A percentile compares a stretch with the other conserved stretches of the same genome.
Conservation (phyloP, 2,888 invertebrate species). For the Dicyrtoma fusca region DNA sequence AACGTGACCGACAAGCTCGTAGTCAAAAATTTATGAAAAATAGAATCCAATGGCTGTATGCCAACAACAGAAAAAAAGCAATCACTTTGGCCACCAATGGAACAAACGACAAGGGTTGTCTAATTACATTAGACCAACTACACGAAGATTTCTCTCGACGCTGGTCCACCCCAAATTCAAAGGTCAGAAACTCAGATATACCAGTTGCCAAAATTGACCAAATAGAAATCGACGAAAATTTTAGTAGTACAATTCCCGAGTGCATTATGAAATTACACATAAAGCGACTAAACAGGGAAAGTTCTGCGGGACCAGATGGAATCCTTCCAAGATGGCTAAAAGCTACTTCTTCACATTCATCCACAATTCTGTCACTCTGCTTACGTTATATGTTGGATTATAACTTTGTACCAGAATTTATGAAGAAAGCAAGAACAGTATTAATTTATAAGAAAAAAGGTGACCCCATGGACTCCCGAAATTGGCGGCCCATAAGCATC, state of each 20-base stretch:
- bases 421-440: neutral
- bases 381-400: neutral
- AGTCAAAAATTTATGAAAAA: neutral
- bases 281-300: neutral
- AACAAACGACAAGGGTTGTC: neutral
- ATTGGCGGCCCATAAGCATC: neutral
- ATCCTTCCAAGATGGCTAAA: slow-evolving; percentile 9
- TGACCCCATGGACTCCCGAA: neutral
- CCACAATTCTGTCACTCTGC: neutral
- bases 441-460: neutral
- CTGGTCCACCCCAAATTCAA: neutral
- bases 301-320: neutral
- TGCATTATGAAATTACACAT: neutral
- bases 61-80: neutral
- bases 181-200: neutral
- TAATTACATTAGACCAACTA: neutral
- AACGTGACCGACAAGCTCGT: no score
- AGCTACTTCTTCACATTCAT: neutral
- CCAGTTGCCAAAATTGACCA: no score
- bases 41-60: neutral
- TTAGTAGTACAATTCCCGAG: neutral
- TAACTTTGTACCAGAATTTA: slow-evolving; percentile 5
- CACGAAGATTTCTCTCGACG: neutral
- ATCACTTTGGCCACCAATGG: neutral
- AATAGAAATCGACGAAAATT: neutral